Conservation (phyloP, 2,888 invertebrate genomes). For the Drosophila parthenogenetica region DNA sequence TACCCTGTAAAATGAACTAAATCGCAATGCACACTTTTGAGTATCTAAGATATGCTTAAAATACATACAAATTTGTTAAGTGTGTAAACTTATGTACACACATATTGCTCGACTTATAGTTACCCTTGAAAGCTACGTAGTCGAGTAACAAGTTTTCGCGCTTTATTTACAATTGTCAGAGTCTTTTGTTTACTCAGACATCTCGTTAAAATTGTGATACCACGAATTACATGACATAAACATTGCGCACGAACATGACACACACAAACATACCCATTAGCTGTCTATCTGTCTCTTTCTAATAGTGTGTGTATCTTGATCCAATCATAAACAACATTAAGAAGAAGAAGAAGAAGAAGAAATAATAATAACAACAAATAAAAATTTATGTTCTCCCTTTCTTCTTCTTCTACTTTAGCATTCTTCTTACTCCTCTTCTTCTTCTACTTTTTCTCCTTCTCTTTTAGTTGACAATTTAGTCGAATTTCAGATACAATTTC, state of each 20-base stretch:
- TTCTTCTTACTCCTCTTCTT: not conserved
- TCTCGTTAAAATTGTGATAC: not conserved
- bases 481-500: slow-evolving; percentile 14
- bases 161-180: too few species aligned
- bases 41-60: not conserved
- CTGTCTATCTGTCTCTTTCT: not conserved
- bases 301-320: slow-evolving; percentile 3
- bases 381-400: slow-evolving; percentile 11
- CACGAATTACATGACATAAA: slow-evolving; percentile 4
- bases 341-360: not conserved
- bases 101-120: not conserved
- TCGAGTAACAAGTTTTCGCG: not conserved
- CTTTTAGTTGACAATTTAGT: slow-evolving; percentile 19
- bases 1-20: not conserved
- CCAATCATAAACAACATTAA: not conserved
- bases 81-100: too few species aligned
- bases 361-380: slow-evolving; percentile 7
- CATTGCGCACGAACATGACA: not conserved
- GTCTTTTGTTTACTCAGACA: not conserved
- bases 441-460: not conserved
- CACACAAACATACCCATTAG: slow-evolving; percentile 6
- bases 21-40: too few species aligned
- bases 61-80: not conserved
- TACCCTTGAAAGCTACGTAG: not conserved
- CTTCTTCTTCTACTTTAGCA: not conserved